Conservation (phyloP, 2,888 invertebrate species). For the Tipula vernalis region DNA sequence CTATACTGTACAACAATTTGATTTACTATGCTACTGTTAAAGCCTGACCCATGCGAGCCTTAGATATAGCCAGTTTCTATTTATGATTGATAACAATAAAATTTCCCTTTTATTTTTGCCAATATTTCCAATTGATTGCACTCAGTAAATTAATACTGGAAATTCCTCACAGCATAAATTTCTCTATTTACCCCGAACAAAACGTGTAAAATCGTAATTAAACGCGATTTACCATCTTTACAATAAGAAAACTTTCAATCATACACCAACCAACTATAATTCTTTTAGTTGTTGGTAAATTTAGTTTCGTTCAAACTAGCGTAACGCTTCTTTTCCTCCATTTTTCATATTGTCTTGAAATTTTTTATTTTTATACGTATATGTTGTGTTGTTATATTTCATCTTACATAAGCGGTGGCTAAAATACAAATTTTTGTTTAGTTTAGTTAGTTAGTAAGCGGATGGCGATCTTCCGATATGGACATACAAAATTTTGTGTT, state of each 20-base stretch:
- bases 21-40: too few relatives aligned
- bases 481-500: neutral
- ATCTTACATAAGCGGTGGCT: neutral
- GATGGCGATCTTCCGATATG: neutral
- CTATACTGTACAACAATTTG: too few relatives aligned
- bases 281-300: neutral
- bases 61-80: too few relatives aligned
- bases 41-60: too few relatives aligned
- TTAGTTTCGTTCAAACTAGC: neutral
- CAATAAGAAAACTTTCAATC: neutral
- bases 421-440: neutral
- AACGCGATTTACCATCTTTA: neutral
- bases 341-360: neutral
- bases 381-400: neutral
- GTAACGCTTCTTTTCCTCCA: neutral
- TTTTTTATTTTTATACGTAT: neutral
- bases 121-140: too few relatives aligned
- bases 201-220: neutral
- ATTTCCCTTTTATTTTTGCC: too few relatives aligned
- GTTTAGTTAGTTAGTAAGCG: neutral
- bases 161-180: neutral
- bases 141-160: neutral
- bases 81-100: too few relatives aligned
- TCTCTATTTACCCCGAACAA: neutral
- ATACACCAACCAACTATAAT: neutral